Evolutionary conservation across 2,797 vertebrate genomes (phyloP), one percentile per base, ranked within the genome.

Genomic region (Neoniphon sammara): DNA sequence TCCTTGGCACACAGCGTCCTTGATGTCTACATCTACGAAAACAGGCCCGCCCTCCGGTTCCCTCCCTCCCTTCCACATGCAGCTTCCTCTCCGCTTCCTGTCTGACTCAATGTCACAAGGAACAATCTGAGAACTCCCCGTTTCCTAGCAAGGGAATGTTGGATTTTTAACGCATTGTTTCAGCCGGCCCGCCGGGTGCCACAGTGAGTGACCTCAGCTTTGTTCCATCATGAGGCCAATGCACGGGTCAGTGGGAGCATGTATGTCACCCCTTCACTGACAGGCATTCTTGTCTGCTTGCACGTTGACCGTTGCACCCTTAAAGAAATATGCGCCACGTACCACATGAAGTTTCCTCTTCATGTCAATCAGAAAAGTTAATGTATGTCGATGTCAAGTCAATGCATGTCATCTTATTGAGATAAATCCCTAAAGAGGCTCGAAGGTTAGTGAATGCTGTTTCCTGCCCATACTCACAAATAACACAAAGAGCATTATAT

Each of bases 51-150:
- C 87, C 88, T 88, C 79, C 84, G 80, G 69, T 80, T 85, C 82
- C 85, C 85, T 88, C 82, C 90, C 89, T 88, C 88, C 91, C 88
- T 85, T 55, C 57, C 72, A 21, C 49, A 14, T 30, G 12, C 21
- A 82, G 83, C 73, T 92, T 92, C 91, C 90, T 81, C 61, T 66
- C 36, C 81, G 75, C 85, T 92, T 94, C 91, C 91, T 85, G 91
- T 88, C 83, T 91, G 90, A 92, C 89, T 92, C 85, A 84, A 63
- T 88, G 79, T 86, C 72, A 77, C 60, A 9, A 74, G 75, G 75
- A 77, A 87, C 88, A 90, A 88, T 70, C 72, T 58, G 59, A 80
- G 23, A 71, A 78, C 85, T 77, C 80, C 77, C 67, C 14, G 66
- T 72, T 82, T 86, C 71, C 67, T 81, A 52, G 63, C 70, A 59